Evolutionary conservation across 2,113 vertebrate genomes (phyloP).

Genomic region (Mesembrinibis cayennensis): DNA sequence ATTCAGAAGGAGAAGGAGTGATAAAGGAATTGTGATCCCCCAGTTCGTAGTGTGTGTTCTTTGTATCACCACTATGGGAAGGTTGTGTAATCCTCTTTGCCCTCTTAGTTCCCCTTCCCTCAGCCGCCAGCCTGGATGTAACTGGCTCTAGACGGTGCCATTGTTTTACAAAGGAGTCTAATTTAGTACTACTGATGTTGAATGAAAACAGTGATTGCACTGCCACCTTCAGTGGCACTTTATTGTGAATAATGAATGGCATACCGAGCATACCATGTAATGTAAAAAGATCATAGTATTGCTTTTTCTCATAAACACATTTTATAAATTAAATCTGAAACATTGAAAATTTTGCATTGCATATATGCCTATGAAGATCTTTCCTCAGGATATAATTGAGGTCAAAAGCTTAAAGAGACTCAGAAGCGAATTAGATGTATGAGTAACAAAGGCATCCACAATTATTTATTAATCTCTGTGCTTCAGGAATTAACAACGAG

Average conservation of each 20-base stretch:
- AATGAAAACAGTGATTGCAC: background rate
- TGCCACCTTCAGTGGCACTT: background rate
- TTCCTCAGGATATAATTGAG: background rate
- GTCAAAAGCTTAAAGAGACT: background rate
- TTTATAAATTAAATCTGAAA: background rate
- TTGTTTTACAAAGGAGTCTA: background rate
- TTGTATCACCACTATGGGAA: background rate
- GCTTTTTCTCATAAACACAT: background rate
- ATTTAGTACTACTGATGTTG: background rate
- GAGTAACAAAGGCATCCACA: background rate
- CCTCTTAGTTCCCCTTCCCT: background rate
- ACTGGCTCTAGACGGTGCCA: background rate
- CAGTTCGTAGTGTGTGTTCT: background rate
- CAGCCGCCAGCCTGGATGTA: background rate
- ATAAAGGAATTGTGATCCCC: background rate
- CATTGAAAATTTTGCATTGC: background rate
- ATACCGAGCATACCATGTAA: background rate
- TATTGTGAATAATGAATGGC: background rate
- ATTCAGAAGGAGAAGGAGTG: background rate
- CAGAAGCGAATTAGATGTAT: background rate
- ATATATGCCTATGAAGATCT: background rate
- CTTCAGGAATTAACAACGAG: background rate
- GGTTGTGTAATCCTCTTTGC: background rate
- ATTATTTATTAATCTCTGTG: background rate
- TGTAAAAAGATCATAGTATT: background rate